phyloP scores from a whole-genome alignment of 1,140 invertebrate genomes.

The Drosophila azteca region DNA sequence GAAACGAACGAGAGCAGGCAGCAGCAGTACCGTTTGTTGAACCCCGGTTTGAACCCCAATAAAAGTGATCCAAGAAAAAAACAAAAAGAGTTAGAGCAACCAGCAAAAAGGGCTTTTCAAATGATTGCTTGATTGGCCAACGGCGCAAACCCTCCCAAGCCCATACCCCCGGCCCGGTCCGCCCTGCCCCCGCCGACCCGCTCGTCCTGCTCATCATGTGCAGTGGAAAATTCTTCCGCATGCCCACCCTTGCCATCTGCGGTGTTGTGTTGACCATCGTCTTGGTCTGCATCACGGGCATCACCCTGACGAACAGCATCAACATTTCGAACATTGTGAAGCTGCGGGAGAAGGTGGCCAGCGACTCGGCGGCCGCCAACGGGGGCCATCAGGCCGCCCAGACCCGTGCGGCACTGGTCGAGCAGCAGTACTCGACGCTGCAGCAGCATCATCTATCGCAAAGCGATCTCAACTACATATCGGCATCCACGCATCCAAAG shows the following conservation, averaged over 20 bases:
- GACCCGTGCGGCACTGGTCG: constrained; percentile 73
- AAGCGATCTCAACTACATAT: constrained; percentile 79
- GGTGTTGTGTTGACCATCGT: constrained; percentile 80
- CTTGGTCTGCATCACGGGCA: constrained; percentile 83
- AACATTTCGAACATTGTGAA: constrained; percentile 82
- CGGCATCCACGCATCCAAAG: constrained; percentile 74
- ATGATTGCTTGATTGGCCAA: no score
- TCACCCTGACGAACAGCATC: constrained; percentile 81
- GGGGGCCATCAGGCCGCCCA: constrained; percentile 76
- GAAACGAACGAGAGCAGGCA: neutral
- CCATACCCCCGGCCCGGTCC: no score
- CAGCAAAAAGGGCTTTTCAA: no score
- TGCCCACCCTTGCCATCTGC: constrained; percentile 81
- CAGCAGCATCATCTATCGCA: constrained; percentile 78
- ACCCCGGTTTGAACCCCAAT: neutral
- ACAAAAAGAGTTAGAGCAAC: neutral
- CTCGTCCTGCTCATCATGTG: constrained; percentile 63
- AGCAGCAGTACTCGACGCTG: constrained; percentile 78
- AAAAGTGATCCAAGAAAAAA: neutral
- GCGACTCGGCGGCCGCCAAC: constrained; percentile 78
- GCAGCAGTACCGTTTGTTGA: constrained; percentile 10
- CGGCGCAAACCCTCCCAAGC: no score
- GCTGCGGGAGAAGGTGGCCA: constrained; percentile 79
- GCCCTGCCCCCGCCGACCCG: no score
- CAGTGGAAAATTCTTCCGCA: constrained; percentile 81